Evolutionary conservation across 2,113 vertebrate genomes (phyloP), one percentile per base, ranked within the genome.

Genomic region (Brachypodius melanocephalos): DNA sequence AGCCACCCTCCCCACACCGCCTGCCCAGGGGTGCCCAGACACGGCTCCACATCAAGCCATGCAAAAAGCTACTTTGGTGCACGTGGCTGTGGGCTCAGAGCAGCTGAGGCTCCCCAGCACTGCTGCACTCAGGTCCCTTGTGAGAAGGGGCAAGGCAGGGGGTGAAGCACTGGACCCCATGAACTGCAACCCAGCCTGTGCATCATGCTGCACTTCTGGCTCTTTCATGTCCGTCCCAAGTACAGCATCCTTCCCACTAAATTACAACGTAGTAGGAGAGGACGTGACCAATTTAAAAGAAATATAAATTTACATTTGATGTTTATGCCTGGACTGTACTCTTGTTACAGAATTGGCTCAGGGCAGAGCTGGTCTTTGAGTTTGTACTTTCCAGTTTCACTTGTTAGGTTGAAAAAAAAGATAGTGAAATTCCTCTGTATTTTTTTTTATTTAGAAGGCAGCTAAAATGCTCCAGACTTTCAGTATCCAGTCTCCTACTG

Each of bases 211-310:
- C 36, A 12, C 42, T 14, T 75, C 58, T 79, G 42, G 19, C 13
- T 83, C 31, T 83, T 91, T 76, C 59, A 80, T 54, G n/a, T 85
- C 57, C 34, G 24, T 55, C 74, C 57, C 74, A 85, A 91, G 87
- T 43, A 69, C 81, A 76, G 45, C 71, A 85, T 85, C 54, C 58
- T 96, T 88, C 85, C 77, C 67, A 88, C 51, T 93, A 85, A 94
- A 88, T 80, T 86, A 90, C 46, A 88, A 93, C 0, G 2, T 78
- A 63, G 67, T 3, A 10, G 12, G 36, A 52, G 48, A 95, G 68
- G 86, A 88, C 0, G 16, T 84, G 89, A 85, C 72, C 55, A 32
- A 29, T 26, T 42, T 62, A 43, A 83, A 79, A 88, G 42, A 91
- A 91, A 96, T 82, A 79, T 82, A 76, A 79, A 73, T 72, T 89